Conservation (phyloP, 2,888 invertebrate species). For the Drosophila kuntzei region DNA sequence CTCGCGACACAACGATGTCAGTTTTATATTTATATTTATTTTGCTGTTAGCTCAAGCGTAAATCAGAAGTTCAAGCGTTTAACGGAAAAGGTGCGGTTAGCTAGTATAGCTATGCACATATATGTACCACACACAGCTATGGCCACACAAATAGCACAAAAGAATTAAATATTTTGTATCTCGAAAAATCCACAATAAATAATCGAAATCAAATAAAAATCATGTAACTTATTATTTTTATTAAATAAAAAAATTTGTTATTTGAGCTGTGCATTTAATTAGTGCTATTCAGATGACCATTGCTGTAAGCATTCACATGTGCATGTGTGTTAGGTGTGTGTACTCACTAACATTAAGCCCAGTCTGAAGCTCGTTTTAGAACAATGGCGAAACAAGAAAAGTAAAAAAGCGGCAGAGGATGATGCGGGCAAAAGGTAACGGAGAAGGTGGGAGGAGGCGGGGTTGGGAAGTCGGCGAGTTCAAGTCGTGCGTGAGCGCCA, state of each 20-base stretch:
- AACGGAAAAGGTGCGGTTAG: slow-evolving; percentile 73
- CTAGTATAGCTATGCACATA: slow-evolving; percentile 28
- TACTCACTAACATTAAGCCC: slow-evolving; percentile 12
- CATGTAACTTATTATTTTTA: background rate
- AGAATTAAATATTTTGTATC: background rate
- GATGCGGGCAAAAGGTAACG: slow-evolving; percentile 56
- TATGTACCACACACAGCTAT: background rate
- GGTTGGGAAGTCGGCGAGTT: slow-evolving; percentile 5
- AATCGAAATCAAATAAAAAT: too few relatives aligned
- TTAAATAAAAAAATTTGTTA: background rate
- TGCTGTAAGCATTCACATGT: background rate
- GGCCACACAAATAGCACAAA: background rate
- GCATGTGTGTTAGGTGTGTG: slow-evolving; percentile 9
- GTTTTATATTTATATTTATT: background rate
- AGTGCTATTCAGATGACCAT: background rate
- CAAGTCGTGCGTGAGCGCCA: slow-evolving; percentile 65
- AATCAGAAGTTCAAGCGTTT: slow-evolving; percentile 64
- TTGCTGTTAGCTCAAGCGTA: slow-evolving; percentile 60
- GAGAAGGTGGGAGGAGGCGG: background rate
- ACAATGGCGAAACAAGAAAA: slow-evolving; percentile 25
- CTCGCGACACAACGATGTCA: background rate
- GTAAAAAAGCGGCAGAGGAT: slow-evolving; percentile 1
- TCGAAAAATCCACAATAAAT: too few relatives aligned
- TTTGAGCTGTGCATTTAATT: too few relatives aligned
- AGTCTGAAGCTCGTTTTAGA: slow-evolving; percentile 27